phyloP scores from a whole-genome alignment of 2,113 vertebrate species.

The Phylloscopus trochilus region DNA sequence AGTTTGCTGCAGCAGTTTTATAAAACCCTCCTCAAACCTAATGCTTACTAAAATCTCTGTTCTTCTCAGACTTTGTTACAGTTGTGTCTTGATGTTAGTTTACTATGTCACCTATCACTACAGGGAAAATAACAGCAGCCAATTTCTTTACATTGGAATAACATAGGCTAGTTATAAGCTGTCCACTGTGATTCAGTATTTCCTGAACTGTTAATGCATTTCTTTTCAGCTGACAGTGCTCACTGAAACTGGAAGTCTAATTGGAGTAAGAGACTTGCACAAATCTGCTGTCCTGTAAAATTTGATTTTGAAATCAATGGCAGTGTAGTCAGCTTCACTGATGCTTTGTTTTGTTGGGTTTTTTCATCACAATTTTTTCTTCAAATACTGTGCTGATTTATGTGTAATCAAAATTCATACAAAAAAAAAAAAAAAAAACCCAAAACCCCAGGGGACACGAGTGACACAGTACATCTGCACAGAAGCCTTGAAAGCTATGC shows the following conservation, averaged over 20 bases:
- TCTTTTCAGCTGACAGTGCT: not conserved
- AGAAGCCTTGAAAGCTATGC: not conserved
- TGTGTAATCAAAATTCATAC: not conserved
- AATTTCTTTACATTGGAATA: not conserved
- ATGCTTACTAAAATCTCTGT: not conserved
- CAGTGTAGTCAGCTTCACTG: not conserved
- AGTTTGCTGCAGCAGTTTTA: not conserved
- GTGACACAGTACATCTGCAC: not conserved
- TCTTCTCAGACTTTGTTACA: not conserved
- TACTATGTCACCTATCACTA: not conserved
- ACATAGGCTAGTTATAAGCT: not conserved
- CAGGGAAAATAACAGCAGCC: not conserved
- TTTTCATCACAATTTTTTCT: not conserved
- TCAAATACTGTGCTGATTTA: not conserved
- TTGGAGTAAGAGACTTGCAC: not conserved
- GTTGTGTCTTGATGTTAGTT: not conserved
- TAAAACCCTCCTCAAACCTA: not conserved
- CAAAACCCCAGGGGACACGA: not conserved
- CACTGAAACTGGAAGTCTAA: not conserved
- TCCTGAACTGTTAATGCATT: constrained; percentile 8
- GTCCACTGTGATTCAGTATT: constrained; percentile 13
- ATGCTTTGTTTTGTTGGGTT: not conserved
- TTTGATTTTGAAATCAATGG: constrained; percentile 2
- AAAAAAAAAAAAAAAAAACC: not conserved
- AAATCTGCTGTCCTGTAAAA: not conserved